Conservation (phyloP, 2,797 vertebrate species). For the Pangasius macronema region DNA sequence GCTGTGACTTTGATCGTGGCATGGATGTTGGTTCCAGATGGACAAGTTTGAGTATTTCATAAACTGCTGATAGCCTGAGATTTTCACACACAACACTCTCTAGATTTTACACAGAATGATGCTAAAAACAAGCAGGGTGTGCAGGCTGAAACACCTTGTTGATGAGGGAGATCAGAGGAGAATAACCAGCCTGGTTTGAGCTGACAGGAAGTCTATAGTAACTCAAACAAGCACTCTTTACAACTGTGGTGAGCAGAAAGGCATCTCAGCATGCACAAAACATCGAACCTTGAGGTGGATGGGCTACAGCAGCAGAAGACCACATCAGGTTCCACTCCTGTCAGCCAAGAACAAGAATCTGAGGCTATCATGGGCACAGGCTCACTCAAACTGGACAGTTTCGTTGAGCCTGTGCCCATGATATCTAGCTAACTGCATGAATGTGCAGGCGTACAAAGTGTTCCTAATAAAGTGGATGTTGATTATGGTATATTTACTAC, state of each 20-base stretch:
- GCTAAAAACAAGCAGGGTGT: background rate
- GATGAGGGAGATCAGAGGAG: background rate
- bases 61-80: background rate
- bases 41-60: background rate
- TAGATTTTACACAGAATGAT: background rate
- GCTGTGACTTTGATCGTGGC: background rate
- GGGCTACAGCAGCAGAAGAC: background rate
- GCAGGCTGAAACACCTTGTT: background rate
- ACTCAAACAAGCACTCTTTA: background rate
- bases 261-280: background rate
- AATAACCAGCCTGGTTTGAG: background rate
- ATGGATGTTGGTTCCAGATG: background rate
- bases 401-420: background rate
- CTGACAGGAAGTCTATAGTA: background rate
- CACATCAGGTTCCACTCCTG: background rate
- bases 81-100: background rate
- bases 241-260: background rate
- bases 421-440: background rate
- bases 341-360: background rate
- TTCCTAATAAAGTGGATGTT: background rate
- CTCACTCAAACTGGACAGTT: background rate
- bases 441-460: background rate
- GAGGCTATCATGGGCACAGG: background rate
- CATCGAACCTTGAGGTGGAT: background rate
- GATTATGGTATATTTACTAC: background rate